Evolutionary conservation across 2,113 vertebrate species (phyloP).

Genomic region (Sander lucioperca): DNA sequence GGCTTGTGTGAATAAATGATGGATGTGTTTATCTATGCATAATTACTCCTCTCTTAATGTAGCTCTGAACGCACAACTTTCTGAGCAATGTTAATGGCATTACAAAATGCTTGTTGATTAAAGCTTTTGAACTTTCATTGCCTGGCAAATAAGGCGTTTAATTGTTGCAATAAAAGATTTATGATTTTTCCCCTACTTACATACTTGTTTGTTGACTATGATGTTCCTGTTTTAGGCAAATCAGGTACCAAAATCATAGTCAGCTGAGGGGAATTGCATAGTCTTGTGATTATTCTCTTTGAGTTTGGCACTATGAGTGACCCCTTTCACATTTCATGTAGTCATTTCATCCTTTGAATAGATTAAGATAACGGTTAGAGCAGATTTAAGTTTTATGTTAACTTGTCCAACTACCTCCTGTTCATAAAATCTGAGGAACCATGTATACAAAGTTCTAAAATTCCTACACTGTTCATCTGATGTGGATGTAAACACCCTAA

Average conservation of each 20-base stretch:
- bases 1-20: conserved; percentile 40
- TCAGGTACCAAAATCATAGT: not conserved
- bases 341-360: not conserved
- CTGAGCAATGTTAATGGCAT: conserved; percentile 9
- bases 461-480: conserved; percentile 14
- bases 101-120: conserved; percentile 15
- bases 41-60: conserved; percentile 37
- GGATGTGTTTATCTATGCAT: conserved; percentile 58
- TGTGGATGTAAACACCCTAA: not conserved
- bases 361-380: not conserved
- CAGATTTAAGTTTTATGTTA: conserved; percentile 2
- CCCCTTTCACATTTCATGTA: not conserved
- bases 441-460: not conserved
- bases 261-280: not conserved
- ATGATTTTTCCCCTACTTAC: not conserved
- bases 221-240: too few species aligned
- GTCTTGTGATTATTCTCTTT: too few species aligned
- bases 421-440: not conserved
- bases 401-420: not conserved
- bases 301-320: not conserved
- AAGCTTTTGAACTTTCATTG: conserved; percentile 34
- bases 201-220: too few species aligned
- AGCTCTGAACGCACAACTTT: conserved; percentile 25
- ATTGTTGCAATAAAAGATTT: conserved; percentile 1
- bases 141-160: conserved; percentile 30